Conservation (phyloP, 1,140 invertebrate species). For the Drosophila kanapiae region DNA sequence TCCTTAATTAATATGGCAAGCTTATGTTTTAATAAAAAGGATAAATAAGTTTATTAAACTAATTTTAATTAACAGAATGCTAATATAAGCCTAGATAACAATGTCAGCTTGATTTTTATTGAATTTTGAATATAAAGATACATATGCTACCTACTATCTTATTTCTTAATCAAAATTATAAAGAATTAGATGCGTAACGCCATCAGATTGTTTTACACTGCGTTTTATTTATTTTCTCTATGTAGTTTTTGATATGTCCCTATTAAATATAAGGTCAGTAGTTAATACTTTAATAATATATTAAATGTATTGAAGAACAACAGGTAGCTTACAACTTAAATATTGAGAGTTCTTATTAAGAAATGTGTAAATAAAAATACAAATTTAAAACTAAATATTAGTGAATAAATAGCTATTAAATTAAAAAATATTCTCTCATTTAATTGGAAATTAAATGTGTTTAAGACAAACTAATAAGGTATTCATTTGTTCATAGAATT, state of each 20-base stretch:
- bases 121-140: background rate
- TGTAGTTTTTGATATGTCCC: too few species aligned
- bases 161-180: too few species aligned
- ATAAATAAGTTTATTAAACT: too few species aligned
- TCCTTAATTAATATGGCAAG: background rate
- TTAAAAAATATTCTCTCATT: background rate
- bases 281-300: too few species aligned
- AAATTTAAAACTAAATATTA: background rate
- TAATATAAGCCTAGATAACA: background rate
- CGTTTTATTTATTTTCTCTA: background rate
- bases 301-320: background rate
- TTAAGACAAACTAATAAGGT: too few species aligned
- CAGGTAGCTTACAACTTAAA: background rate
- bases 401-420: background rate
- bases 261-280: background rate
- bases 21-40: background rate
- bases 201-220: too few species aligned
- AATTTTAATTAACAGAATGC: background rate
- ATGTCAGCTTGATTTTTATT: background rate
- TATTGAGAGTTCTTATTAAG: background rate
- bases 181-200: too few species aligned
- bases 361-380: background rate
- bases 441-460: too few species aligned
- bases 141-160: background rate
- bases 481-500: too few species aligned